phyloP scores from a whole-genome alignment of 2,113 vertebrate species.

The Oophaga pumilio region DNA sequence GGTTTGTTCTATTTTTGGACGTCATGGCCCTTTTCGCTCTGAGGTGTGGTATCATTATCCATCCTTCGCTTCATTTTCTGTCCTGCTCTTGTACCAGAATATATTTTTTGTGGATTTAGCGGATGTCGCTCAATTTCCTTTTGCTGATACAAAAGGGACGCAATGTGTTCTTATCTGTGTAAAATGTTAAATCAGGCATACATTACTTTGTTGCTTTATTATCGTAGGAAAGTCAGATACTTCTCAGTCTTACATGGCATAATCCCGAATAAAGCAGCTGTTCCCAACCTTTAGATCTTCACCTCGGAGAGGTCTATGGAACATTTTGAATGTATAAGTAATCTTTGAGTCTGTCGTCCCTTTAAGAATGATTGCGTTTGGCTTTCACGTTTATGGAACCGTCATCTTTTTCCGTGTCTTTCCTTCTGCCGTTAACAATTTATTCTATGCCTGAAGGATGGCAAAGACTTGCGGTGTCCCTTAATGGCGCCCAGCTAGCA shows the following conservation, averaged over 20 bases:
- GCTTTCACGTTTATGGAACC: background rate
- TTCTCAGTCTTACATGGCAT: background rate
- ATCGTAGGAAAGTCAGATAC: background rate
- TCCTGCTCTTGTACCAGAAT: background rate
- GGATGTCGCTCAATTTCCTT: too few relatives aligned
- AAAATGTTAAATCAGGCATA: slow-evolving; percentile 12
- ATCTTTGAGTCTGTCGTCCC: background rate
- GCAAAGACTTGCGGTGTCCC: slow-evolving; percentile 5
- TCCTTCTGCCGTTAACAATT: background rate
- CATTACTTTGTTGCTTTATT: background rate
- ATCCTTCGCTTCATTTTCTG: background rate
- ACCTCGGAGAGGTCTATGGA: background rate
- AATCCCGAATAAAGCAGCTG: slow-evolving; percentile 1
- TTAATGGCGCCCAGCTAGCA: background rate
- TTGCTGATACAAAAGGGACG: too few relatives aligned
- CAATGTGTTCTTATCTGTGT: background rate
- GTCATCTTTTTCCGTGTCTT: background rate
- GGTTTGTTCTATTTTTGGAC: too few relatives aligned
- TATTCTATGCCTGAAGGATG: slow-evolving; percentile 23
- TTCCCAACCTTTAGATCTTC: background rate
- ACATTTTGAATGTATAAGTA: slow-evolving; percentile 2
- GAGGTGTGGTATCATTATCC: too few relatives aligned
- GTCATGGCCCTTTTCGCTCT: too few relatives aligned
- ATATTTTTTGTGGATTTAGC: background rate
- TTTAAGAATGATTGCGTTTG: slow-evolving; percentile 6